phyloP scores from a whole-genome alignment of 64 coral and sea anemone species.

The Acropora tenuis region DNA sequence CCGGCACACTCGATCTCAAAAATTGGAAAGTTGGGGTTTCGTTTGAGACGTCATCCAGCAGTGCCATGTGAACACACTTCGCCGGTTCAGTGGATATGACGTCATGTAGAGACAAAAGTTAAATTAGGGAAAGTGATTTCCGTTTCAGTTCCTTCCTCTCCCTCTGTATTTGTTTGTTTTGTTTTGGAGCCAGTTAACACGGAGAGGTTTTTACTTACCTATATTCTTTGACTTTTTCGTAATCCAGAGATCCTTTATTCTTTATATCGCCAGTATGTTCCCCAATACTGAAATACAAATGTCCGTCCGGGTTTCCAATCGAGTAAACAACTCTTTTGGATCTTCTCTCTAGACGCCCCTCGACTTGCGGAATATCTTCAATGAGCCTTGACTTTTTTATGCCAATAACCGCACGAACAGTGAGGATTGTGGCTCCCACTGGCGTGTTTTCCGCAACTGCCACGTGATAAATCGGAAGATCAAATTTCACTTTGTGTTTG shows the following conservation, averaged over 20 bases:
- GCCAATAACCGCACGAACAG: slow-evolving; percentile 82
- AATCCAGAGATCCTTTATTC: slow-evolving; percentile 59
- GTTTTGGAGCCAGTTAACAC: neutral
- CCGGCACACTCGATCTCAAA: no score
- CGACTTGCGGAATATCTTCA: slow-evolving; percentile 5
- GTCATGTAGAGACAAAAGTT: no score
- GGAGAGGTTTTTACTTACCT: slow-evolving; percentile 40
- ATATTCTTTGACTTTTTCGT: slow-evolving; percentile 72
- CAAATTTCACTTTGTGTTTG: slow-evolving; percentile 91
- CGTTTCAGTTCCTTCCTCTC: no score
- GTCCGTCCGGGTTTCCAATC: slow-evolving; percentile 61
- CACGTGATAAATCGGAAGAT: slow-evolving; percentile 71
- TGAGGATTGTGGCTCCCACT: slow-evolving; percentile 76
- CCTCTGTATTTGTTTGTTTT: no score
- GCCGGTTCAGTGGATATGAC: no score
- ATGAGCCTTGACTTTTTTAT: slow-evolving; percentile 14
- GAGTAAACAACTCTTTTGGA: slow-evolving; percentile 72
- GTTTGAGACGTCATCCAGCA: no score
- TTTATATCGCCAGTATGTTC: slow-evolving; percentile 74
- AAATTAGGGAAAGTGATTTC: no score
- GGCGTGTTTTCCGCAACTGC: slow-evolving; percentile 76
- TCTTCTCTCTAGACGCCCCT: slow-evolving; percentile 30
- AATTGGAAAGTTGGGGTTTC: no score
- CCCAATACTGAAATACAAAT: slow-evolving; percentile 56
- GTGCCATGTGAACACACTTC: no score